phyloP scores from a whole-genome alignment of 2,888 invertebrate species.

The Zaprionus obscuricornis region DNA sequence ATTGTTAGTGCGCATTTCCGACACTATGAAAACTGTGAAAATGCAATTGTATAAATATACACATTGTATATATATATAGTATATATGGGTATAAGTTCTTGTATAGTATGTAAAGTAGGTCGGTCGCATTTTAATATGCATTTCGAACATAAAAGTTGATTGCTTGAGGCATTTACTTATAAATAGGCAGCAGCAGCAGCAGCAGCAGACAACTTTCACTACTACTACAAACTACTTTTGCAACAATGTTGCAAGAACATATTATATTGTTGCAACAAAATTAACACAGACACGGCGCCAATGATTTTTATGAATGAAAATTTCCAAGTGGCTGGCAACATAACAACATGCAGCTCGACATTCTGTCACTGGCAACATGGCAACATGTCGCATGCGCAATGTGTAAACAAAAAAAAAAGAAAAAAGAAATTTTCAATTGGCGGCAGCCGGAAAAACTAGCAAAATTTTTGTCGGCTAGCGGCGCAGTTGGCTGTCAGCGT shows the following conservation, averaged over 20 bases:
- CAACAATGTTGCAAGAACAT: conserved; percentile 56
- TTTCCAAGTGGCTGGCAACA: not conserved
- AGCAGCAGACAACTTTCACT: conserved; percentile 26
- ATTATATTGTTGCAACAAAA: conserved; percentile 16
- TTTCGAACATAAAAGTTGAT: conserved; percentile 38
- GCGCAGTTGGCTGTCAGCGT: conserved; percentile 71
- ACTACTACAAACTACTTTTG: conserved; percentile 7
- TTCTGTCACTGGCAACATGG: conserved; percentile 26
- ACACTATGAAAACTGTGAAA: conserved; percentile 1
- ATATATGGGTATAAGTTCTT: conserved; percentile 26
- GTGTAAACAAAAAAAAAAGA: too few relatives aligned
- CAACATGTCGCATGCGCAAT: conserved; percentile 65
- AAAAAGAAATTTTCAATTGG: conserved; percentile 22
- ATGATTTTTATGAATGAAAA: conserved; percentile 66
- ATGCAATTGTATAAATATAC: conserved; percentile 6
- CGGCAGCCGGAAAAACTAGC: conserved; percentile 56
- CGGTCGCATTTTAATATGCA: conserved; percentile 28
- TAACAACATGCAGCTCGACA: conserved; percentile 33
- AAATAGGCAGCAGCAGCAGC: conserved; percentile 25
- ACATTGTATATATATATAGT: too few relatives aligned
- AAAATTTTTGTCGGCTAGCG: conserved; percentile 49
- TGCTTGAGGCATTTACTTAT: conserved; percentile 46
- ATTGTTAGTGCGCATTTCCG: conserved; percentile 44
- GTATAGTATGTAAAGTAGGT: conserved; percentile 38
- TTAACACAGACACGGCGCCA: conserved; percentile 42